These are phyloP conservation scores for Leptopilina myrica DNA, from an alignment of 2,888 invertebrate species.

Conservation along the genomic window DNA sequence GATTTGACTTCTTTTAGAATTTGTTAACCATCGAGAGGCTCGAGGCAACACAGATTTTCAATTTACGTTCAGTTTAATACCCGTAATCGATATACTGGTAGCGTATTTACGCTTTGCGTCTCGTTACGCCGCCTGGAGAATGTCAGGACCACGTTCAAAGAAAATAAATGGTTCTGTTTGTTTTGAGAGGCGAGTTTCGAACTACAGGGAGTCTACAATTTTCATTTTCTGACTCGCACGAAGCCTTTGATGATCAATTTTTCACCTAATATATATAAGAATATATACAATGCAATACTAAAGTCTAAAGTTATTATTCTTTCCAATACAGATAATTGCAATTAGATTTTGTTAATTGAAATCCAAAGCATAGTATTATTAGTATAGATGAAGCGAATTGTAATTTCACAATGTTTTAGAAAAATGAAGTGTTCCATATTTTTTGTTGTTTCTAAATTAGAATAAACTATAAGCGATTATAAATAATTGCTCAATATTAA, in stretches of 20 bases:
- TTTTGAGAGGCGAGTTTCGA: slow-evolving; percentile 34
- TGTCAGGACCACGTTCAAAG: slow-evolving; percentile 39
- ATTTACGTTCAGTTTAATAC: slow-evolving; percentile 28
- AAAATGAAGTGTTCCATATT: neutral
- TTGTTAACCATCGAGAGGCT: slow-evolving; percentile 15
- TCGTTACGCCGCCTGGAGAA: slow-evolving; percentile 26
- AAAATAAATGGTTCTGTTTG: slow-evolving; percentile 40
- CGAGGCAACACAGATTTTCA: slow-evolving; percentile 19
- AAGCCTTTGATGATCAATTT: slow-evolving; percentile 26
- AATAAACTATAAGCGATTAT: no score
- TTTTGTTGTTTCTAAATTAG: no score
- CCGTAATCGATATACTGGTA: slow-evolving; percentile 26
- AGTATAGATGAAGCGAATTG: neutral
- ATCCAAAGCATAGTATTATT: neutral
- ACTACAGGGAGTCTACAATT: slow-evolving; percentile 10
- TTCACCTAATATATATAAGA: neutral
- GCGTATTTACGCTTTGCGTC: slow-evolving; percentile 35
- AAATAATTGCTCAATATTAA: no score
- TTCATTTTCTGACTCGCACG: slow-evolving; percentile 22
- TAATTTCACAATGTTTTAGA: neutral
- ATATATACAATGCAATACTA: neutral
- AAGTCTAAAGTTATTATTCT: slow-evolving; percentile 3
- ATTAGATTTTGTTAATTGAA: slow-evolving; percentile 11
- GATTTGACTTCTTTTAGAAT: slow-evolving; percentile 33
- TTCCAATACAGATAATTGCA: neutral